These are phyloP conservation scores for Amyelois transitella DNA, from an alignment of 1,140 invertebrate species.

Conservation along the genomic window DNA sequence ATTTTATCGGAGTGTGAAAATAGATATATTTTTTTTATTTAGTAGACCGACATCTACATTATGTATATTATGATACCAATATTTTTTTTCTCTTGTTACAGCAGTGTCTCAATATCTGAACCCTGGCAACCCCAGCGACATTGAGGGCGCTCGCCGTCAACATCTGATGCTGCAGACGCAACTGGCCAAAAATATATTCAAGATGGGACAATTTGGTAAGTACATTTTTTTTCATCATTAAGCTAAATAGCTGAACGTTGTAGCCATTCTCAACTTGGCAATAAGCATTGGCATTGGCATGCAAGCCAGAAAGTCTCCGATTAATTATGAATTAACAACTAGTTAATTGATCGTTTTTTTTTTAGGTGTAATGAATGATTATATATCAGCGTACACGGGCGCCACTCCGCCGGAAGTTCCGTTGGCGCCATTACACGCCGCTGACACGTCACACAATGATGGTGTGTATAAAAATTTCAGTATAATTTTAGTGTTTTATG, in stretches of 20 bases:
- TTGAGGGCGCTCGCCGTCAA: slow-evolving; percentile 49
- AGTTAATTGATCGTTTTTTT: slow-evolving; percentile 4
- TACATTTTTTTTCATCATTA: background rate
- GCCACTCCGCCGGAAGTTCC: slow-evolving; percentile 48
- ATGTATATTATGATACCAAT: background rate
- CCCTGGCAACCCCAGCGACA: slow-evolving; percentile 33
- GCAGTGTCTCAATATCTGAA: slow-evolving; percentile 48
- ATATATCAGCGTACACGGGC: slow-evolving; percentile 52
- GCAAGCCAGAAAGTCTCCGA: no score
- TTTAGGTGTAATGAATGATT: slow-evolving; percentile 67
- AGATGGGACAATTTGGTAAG: slow-evolving; percentile 66
- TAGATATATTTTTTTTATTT: no score
- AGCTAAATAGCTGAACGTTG: no score
- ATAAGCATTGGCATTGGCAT: no score
- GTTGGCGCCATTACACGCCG: slow-evolving; percentile 35
- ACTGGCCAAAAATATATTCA: slow-evolving; percentile 68
- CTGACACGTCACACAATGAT: slow-evolving; percentile 36
- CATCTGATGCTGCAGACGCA: slow-evolving; percentile 64
- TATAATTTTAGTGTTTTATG: no score
- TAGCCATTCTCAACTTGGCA: no score
- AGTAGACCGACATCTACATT: background rate
- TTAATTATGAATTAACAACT: background rate
- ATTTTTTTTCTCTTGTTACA: no score
- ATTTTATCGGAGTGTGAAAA: no score
- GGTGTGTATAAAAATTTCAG: no score